Evolutionary conservation across 2,797 vertebrate genomes (phyloP), one percentile per base, ranked within the genome.

Genomic region (Xyrichtys novacula): DNA sequence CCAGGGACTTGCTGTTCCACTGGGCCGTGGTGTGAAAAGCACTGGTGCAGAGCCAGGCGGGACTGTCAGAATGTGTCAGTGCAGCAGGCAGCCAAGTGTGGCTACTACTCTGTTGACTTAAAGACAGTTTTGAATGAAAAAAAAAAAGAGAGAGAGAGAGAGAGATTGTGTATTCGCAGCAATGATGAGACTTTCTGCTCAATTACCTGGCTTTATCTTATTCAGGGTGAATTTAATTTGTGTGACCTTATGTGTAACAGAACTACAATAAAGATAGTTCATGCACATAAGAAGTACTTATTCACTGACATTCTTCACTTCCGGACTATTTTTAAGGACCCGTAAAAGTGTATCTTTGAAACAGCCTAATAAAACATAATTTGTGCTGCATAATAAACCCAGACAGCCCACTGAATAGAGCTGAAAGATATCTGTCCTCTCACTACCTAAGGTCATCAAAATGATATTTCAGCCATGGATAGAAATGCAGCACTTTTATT

Each of bases 21-120:
- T 76, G 80, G 82, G 82, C 84, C 39, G 56, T 65, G 73, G 85
- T 85, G 78, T 66, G 85, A 81, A 85, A 80, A 61, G 74, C 78
- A 77, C 78, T 86, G 85, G 78, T 86, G 74, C 73, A 50, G 43
- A 71, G 87, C 85, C 85, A 87, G 80, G 75, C 76, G 68, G 72
- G 68, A 56, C 48, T 69, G 71, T 83, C 89, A 85, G 76, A 47
- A 81, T 59, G 71, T 71, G 73, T 72, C 68, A 7, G 28, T 66
- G 40, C 54, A 69, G 15, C 48, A 50, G 66, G 34, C 43, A 52
- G 81, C 65, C 75, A 80, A 80, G 67, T 46, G 54, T 67, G 46
- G 68, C 63, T 36, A 61, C 78, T 64, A 71, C 74, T 23, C 38
- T 78, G 70, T 77, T 84, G 81, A 88, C 66, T 60, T 72, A 22